A percentile compares a stretch with the other conserved stretches of the same genome.
Conservation (phyloP, 1,140 invertebrate species). For the Mercenaria mercenaria region DNA sequence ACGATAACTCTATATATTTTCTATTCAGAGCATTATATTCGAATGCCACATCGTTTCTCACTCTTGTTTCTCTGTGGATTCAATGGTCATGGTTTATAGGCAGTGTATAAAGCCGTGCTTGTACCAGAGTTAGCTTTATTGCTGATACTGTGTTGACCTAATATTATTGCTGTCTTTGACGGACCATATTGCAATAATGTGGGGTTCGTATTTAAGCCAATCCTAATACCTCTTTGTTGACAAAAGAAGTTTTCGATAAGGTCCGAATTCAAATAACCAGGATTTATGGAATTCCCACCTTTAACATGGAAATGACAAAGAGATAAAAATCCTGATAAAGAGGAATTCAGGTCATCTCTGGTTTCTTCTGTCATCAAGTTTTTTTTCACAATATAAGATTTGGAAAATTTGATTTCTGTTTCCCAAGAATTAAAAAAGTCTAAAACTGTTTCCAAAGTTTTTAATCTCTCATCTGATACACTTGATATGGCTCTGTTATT, state of each 20-base stretch:
- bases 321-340: constrained; percentile 6
- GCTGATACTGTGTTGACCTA: constrained; percentile 44
- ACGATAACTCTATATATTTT: too few species aligned
- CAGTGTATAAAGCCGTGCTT: constrained; percentile 23
- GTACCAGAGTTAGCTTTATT: constrained; percentile 40
- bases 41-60: too few species aligned
- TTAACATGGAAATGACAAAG: background rate
- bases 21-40: too few species aligned
- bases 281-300: constrained; percentile 25
- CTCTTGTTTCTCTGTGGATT: too few species aligned
- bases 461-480: background rate
- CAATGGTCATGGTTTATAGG: background rate
- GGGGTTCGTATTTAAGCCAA: constrained; percentile 64
- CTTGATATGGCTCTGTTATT: background rate
- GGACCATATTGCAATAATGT: constrained; percentile 61
- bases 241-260: constrained; percentile 61
- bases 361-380: constrained; percentile 24
- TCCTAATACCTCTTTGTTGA: constrained; percentile 62
- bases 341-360: constrained; percentile 9
- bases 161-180: constrained; percentile 52
- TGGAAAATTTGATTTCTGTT: background rate
- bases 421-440: constrained; percentile 35
- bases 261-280: constrained; percentile 50
- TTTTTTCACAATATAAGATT: constrained; percentile 4
- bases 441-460: background rate